Conservation (phyloP, 2,888 invertebrate species). For the Silvanus unidentatus region DNA sequence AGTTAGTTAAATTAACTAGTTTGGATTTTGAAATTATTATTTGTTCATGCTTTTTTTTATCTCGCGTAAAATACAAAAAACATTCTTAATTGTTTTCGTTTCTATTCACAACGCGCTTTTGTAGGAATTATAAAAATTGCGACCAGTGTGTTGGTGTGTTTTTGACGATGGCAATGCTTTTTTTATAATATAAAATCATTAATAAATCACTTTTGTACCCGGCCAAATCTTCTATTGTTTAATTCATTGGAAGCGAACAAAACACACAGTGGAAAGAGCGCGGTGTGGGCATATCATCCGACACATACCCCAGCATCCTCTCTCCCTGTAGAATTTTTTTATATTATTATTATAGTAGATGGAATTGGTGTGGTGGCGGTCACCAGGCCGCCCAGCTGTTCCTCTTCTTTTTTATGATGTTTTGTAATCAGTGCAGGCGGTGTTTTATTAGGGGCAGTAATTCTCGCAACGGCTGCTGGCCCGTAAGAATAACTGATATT, state of each 20-base stretch:
- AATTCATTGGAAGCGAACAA: constrained; percentile 2
- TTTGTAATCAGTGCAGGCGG: constrained; percentile 42
- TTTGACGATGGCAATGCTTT: too few relatives aligned
- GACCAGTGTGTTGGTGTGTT: too few relatives aligned
- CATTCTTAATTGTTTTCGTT: too few relatives aligned
- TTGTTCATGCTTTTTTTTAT: too few relatives aligned
- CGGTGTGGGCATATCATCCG: too few relatives aligned
- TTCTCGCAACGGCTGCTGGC: constrained; percentile 37
- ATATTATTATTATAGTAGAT: neutral
- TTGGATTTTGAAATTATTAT: too few relatives aligned
- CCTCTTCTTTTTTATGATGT: constrained; percentile 36
- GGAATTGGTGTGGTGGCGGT: neutral
- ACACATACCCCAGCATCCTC: too few relatives aligned
- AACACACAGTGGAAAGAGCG: neutral
- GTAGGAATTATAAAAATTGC: too few relatives aligned
- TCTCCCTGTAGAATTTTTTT: too few relatives aligned
- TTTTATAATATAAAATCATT: neutral
- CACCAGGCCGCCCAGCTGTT: constrained; percentile 17
- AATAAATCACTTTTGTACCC: constrained; percentile 4
- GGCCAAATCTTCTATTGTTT: constrained; percentile 2
- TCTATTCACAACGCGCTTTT: too few relatives aligned
- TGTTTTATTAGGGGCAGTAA: constrained; percentile 40
- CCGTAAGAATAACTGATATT: constrained; percentile 39
- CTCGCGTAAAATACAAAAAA: too few relatives aligned
- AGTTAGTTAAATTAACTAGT: too few relatives aligned